Evolutionary conservation across 2,888 invertebrate species (phyloP).

Genomic region (Punctoribates punctum): DNA sequence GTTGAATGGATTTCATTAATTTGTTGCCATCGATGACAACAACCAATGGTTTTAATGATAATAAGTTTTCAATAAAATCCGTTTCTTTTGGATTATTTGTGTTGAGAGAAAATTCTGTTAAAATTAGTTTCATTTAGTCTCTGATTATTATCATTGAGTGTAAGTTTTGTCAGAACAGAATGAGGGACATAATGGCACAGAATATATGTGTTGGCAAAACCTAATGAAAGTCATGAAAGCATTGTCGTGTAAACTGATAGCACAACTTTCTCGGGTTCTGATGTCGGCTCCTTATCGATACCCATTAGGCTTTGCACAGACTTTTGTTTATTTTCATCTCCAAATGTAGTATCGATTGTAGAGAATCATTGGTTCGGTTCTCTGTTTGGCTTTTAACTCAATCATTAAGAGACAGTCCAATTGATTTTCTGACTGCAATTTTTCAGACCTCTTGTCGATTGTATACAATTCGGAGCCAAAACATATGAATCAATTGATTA

Average conservation of each 20-base stretch:
- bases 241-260: constrained; percentile 36
- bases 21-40: no score
- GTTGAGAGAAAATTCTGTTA: no score
- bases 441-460: no score
- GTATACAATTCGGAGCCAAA: no score
- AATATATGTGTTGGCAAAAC: background rate
- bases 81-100: no score
- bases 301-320: background rate
- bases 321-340: constrained; percentile 6
- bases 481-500: no score
- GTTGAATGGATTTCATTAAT: no score
- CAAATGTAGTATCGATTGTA: background rate
- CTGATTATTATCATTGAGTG: background rate
- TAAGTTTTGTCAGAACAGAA: background rate
- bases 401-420: background rate
- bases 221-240: constrained; percentile 24
- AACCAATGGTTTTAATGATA: no score
- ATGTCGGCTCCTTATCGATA: background rate
- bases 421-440: background rate
- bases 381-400: background rate
- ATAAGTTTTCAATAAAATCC: no score
- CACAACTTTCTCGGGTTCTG: background rate
- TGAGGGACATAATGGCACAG: background rate
- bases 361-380: background rate
- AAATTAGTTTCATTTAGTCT: no score